phyloP scores from a whole-genome alignment of 2,113 vertebrate species.

The Malaclemys terrapin region DNA sequence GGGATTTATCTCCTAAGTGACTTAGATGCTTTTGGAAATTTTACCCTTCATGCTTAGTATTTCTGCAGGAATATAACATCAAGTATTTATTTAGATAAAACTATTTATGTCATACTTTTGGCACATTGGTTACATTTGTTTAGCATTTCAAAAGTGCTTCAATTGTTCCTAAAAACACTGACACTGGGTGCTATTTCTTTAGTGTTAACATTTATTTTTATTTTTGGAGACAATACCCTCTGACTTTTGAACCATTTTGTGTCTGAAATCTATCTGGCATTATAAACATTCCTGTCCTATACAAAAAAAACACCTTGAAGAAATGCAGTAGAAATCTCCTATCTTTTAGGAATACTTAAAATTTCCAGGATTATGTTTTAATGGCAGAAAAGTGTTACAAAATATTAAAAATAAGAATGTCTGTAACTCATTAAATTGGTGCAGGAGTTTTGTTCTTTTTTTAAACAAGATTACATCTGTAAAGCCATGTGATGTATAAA shows the following conservation, averaged over 20 bases:
- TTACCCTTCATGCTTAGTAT: neutral
- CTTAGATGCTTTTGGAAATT: neutral
- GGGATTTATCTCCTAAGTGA: neutral
- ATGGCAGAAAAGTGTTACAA: neutral
- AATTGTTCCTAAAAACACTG: neutral
- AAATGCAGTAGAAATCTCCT: neutral
- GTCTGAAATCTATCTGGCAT: neutral
- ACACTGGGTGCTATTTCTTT: neutral
- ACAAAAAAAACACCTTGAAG: neutral
- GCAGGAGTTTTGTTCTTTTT: neutral
- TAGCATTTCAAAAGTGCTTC: neutral
- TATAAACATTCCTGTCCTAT: neutral
- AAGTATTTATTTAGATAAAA: neutral
- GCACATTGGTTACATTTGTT: neutral
- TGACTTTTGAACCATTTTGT: neutral
- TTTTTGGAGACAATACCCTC: neutral
- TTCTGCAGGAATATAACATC: neutral
- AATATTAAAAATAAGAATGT: neutral
- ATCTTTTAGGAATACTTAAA: neutral
- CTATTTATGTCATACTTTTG: neutral
- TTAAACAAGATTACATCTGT: neutral
- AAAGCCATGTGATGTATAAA: neutral
- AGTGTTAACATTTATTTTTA: neutral
- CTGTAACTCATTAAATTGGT: neutral
- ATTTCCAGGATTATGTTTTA: neutral